A percentile compares a stretch with the other conserved stretches of the same genome.
Conservation (phyloP, 2,888 invertebrate genomes). For the Coecobrya sp. region DNA sequence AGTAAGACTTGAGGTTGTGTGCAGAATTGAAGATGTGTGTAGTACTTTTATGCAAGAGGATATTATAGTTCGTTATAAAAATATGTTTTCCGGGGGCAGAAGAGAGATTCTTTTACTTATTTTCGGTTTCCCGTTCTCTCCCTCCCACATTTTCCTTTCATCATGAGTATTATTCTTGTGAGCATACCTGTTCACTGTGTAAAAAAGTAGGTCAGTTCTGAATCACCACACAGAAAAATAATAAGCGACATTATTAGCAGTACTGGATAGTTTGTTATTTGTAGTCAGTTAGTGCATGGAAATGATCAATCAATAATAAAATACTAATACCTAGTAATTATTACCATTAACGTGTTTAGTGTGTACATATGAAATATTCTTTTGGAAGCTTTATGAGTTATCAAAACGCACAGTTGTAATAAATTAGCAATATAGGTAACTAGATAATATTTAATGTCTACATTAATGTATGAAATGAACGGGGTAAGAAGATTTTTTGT, state of each 20-base stretch:
- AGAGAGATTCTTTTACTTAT: no score
- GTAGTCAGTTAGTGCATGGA: no score
- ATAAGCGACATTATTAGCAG: neutral
- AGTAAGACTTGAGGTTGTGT: conserved; percentile 22
- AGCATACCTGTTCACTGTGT: no score
- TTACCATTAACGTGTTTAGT: no score
- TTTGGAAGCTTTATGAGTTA: neutral
- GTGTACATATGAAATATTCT: no score
- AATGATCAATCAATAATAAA: no score
- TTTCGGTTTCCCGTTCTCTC: no score
- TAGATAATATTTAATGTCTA: neutral
- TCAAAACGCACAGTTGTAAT: neutral
- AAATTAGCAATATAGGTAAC: neutral
- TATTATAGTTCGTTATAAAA: neutral
- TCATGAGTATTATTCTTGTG: no score
- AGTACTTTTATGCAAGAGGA: neutral
- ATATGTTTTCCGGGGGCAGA: no score
- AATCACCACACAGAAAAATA: neutral
- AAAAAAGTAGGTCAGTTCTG: neutral
- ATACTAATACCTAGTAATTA: no score
- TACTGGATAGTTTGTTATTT: no score
- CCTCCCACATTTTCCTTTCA: no score
- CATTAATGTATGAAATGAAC: neutral
- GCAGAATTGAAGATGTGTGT: neutral
- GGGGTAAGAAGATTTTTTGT: neutral